Evolutionary conservation across 2,888 invertebrate species (phyloP), one percentile per base, ranked within the genome.

Genomic region (Sarcophaga subvicina): DNA sequence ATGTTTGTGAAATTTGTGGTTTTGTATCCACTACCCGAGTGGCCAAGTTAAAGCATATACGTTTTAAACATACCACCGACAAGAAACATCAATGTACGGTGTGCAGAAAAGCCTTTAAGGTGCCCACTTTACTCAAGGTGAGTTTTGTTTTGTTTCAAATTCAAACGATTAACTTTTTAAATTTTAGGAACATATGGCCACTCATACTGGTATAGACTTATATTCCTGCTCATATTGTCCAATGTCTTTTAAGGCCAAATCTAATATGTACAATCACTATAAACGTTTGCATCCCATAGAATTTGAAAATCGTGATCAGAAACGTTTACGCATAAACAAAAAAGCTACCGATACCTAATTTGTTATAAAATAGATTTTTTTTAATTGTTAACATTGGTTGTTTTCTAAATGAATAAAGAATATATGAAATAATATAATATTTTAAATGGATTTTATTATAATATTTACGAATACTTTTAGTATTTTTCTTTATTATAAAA

Each of bases 171-270:
- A 22, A 14, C 45, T 64, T 22, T 60, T 49, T n/a, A 1, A 17
- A 17, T 87, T 70, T 6, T 62, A 93, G 92, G 93, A 93, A 79
- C 93, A 93, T 83, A 91, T 92, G 90, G 91, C 93, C 59, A 91
- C 91, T 1, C 92, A 92, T 27, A 92, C 92, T 1, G 90, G 90
- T 5, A 91, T 91, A 84, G 91, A 91, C 10, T 77, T 92, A 22
- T 92, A 92, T 80, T 91, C 90, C 6, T 92, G 92, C 80, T 89
- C 89, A 11, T 91, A 91, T 86, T 92, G 92, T 69, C 90, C 91
- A 25, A 90, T 91, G 88, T 92, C 92, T n/a, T 92, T 92, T 73
- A 91, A 91, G 72, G 91, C 92, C 17, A 91, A 91, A 88, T 54
- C 54, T 4, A 12, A 54, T 17, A 54, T 54, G 54, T 54, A 54